Conservation (phyloP, 2,113 vertebrate species). For the Dasyornis broadbenti region DNA sequence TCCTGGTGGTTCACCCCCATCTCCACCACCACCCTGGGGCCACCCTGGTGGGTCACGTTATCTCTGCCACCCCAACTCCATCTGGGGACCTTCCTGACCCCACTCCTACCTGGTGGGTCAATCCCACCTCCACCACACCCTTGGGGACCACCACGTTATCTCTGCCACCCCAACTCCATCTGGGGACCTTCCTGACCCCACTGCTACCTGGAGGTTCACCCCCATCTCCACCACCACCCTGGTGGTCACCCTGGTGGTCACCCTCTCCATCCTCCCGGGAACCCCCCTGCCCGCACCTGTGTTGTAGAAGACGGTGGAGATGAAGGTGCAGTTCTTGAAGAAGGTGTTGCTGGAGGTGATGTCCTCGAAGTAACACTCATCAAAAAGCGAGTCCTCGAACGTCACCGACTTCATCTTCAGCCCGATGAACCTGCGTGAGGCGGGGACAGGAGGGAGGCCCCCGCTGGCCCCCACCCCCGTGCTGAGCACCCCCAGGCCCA, state of each 20-base stretch:
- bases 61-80: too few relatives aligned
- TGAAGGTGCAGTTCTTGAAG: constrained; percentile 96
- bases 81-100: too few relatives aligned
- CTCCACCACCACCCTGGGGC: too few relatives aligned
- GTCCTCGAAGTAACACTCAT: constrained; percentile 96
- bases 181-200: neutral
- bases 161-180: neutral
- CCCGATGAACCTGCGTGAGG: constrained; percentile 84
- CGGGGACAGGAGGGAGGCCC: neutral
- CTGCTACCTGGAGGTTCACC: neutral
- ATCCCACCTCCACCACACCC: too few relatives aligned
- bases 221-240: neutral
- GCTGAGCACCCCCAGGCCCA: neutral
- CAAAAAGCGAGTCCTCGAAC: constrained; percentile 93
- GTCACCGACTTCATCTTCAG: constrained; percentile 92
- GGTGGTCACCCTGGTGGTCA: neutral
- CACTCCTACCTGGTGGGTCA: too few relatives aligned
- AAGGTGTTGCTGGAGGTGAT: constrained; percentile 97
- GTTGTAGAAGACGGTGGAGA: constrained; percentile 94
- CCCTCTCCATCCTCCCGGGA: neutral
- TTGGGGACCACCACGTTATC: too few relatives aligned
- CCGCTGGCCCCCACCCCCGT: neutral
- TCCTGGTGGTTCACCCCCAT: neutral
- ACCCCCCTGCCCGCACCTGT: constrained; percentile 73
- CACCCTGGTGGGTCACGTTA: too few relatives aligned